Evolutionary conservation across 2,888 invertebrate genomes (phyloP), one percentile per base, ranked within the genome.

Genomic region (Fragum sueziense): DNA sequence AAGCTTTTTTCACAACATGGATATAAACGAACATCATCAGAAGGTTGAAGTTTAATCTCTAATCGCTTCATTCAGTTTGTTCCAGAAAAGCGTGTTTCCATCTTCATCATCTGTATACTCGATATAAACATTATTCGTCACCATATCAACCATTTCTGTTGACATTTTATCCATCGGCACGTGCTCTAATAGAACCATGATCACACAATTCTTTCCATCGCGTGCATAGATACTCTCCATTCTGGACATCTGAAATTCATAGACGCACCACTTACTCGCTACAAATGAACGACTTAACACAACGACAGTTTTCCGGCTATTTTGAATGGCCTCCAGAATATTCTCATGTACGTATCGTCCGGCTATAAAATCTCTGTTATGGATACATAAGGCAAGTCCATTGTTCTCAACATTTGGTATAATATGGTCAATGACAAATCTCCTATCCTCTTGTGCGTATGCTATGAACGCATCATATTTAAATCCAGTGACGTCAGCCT

Each of bases 241-340:
- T 34, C 79, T 51, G 3, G 88, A 86, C 77, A 85, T 86, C 27
- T 85, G 80, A 27, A 88, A 83, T 74, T 89, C 89, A 54, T 84
- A 86, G 61, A 84, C 71, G 72, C 88, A 88, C 79, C 81, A 87
- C 17, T 84, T 70, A 61, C 86, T 86, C 11, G 62, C 17, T 9
- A 87, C 29, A 67, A 86, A 89, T 11, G 47, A 65, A 20, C 68
- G 54, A 7, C 86, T 80, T 9, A 89, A 29, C 14, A 89, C 27
- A 41, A 82, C 76, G 4, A 89, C 69, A 1, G 86, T 87, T 57
- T 86, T 86, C 52, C 79, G 78, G 59, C 89, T 88, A 22, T 68
- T 74, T 52, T 75, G 33, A 1, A 88, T 85, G 2, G 88, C 86
- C 4, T 78, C 61, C 9, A 80, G 37, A 22, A 88, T 87, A 68